phyloP scores from a whole-genome alignment of 2,888 invertebrate species.

The Stenodema calcarata region DNA sequence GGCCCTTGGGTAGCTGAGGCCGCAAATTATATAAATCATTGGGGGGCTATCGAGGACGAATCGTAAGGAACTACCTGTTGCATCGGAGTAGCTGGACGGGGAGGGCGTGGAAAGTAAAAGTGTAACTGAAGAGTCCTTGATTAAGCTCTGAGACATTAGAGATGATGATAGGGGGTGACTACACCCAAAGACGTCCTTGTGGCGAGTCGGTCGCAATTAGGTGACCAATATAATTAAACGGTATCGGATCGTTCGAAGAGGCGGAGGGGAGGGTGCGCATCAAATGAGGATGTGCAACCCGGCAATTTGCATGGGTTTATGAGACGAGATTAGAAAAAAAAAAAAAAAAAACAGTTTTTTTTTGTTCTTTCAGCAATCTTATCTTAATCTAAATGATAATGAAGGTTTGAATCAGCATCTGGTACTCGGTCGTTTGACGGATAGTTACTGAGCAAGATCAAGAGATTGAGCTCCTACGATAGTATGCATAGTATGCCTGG shows the following conservation, averaged over 20 bases:
- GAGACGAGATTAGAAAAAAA: background rate
- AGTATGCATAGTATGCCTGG: no score
- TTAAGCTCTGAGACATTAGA: slow-evolving; percentile 22
- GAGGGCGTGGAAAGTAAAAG: slow-evolving; percentile 25
- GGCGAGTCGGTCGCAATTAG: background rate
- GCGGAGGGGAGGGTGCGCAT: background rate
- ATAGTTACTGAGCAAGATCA: background rate
- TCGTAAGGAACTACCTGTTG: slow-evolving; percentile 29
- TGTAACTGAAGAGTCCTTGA: slow-evolving; percentile 41
- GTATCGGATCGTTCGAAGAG: background rate
- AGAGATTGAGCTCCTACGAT: background rate
- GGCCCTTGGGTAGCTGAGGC: slow-evolving; percentile 27
- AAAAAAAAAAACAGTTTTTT: no score
- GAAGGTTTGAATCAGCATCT: background rate
- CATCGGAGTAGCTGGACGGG: background rate
- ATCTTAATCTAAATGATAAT: background rate
- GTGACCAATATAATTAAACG: slow-evolving; percentile 10
- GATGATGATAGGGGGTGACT: slow-evolving; percentile 21
- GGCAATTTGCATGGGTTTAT: background rate
- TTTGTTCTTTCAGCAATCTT: background rate
- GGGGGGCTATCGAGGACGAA: slow-evolving; percentile 34
- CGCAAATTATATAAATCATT: slow-evolving; percentile 41
- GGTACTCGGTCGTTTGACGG: background rate
- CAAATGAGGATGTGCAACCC: slow-evolving; percentile 13
- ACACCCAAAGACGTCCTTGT: background rate